Evolutionary conservation across 2,113 vertebrate genomes (phyloP), one percentile per base, ranked within the genome.

Genomic region (Pachycephala philippinensis): DNA sequence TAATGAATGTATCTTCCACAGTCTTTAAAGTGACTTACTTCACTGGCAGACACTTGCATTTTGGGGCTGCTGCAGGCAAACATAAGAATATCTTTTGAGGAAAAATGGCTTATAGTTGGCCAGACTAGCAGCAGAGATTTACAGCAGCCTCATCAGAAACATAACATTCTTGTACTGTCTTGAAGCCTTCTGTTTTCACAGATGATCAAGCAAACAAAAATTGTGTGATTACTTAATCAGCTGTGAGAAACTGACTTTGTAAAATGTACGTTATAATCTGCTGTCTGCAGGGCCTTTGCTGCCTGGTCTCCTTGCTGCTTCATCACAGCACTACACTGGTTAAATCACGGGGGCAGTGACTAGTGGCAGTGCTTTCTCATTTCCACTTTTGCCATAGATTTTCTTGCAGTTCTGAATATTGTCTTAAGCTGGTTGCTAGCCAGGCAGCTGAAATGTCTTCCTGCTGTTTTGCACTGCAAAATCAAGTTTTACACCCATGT

Each of bases 131-230:
- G 65, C 53, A 87, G 80, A 78, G 35, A 66, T 44, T 81, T 94
- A 81, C 52, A 92, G 39, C 35, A 78, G n/a, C 31, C 52, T 49
- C 42, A 71, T 27, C 39, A 85, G 66, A 88, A 92, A 37, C 21
- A 35, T 7, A 47, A 20, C 10, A 24, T 65, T 90, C 49, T 68
- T 71, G 37, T 88, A 47, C 44, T 44, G 23, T 69, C 50, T 83
- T 86, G 50, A 77, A 94, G 77, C 30, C 57, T 83, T 54, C 60
- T 93, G 31, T 89, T 94, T 90, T 84, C 59, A 92, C 44, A 77
- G 79, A 66, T 40, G 83, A 94, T 86, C 40, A 95, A 72, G 49
- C n/a, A 80, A 94, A 92, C 37, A 92, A 56, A 93, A 93, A 54
- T 37, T 49, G 23, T 57, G 24, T 64, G 44, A 72, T 86, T 83